Base-by-base conservation (phyloP, 2,797 vertebrate species). In the Tapera naevia region DNA sequence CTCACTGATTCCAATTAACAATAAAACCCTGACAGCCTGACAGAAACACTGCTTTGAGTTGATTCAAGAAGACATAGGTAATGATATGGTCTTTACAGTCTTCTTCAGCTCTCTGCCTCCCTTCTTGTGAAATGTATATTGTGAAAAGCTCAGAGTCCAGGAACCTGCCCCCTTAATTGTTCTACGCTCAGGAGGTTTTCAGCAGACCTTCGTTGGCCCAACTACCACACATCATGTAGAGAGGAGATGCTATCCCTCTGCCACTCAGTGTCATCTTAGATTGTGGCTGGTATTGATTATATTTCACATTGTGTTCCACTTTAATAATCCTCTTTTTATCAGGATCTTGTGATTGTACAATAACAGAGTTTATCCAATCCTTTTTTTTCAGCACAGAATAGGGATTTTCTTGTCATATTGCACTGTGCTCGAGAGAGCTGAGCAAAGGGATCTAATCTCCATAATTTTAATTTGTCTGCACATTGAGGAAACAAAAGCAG, bases 301-400 rank as follows among this genome's bases (percentile, higher is more conserved):
- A 62, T 92, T 92, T 96, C 92, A 83, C 69, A 58, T 60, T 91
- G 37, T 83, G 80, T 94, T 96, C 94, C 65, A 85, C 73, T 96
- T 94, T 93, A 94, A 92, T 96, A 97, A 97, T 96, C 93, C 84
- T 95, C 94, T 96, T 97, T 95, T 94, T 96, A n/a, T 71, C 69
- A 65, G 81, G 48, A 94, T 86, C 91, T 90, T 94, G 76, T 91
- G 89, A 86, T 76, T 95, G 89, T 90, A 92, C 84, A 96, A 93
- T 27, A 93, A 58, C 71, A 80, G 90, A 81, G 37, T 93, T 96
- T 92, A 97, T 92, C 94, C 80, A 72, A 57, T 45, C 33, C 18
- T 69, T 53, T 87, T 87, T 74, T 90, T 69, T 60, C 57, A 80
- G 54, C 45, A 71, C 22, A 56, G 39, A 90, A 79, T 23, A 66